A percentile compares a stretch with the other conserved stretches of the same genome.
These are phyloP conservation scores for Teleopsis dalmanni DNA, from an alignment of 1,140 invertebrate genomes.

Conservation along the genomic window DNA sequence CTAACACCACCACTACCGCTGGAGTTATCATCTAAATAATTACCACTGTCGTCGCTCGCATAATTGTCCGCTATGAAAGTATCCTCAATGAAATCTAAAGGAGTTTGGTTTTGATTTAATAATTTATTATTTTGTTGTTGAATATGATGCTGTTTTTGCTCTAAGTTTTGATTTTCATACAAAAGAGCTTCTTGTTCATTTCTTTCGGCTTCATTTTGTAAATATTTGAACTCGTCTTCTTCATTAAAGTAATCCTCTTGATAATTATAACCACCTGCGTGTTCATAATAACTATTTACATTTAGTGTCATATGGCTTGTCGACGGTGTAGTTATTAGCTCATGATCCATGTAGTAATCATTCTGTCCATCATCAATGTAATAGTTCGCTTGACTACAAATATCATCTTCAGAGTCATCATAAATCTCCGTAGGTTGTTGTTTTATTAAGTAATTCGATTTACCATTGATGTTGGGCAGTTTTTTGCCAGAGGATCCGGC, in stretches of 20 bases:
- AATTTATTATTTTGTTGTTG: constrained; percentile 23
- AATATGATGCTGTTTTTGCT: constrained; percentile 16
- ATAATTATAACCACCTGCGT: constrained; percentile 35
- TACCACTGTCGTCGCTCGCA: constrained; percentile 36
- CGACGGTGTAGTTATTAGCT: constrained; percentile 42
- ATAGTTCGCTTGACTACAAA: constrained; percentile 17
- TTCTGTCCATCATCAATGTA: constrained; percentile 31
- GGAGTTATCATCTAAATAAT: constrained; percentile 40
- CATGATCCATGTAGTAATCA: constrained; percentile 35
- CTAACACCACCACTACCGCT: constrained; percentile 25
- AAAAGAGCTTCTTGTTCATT: constrained; percentile 32
- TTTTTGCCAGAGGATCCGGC: constrained; percentile 36
- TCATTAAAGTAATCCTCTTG: constrained; percentile 44
- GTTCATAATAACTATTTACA: constrained; percentile 37
- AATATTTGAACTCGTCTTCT: constrained; percentile 41
- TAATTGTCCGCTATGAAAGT: constrained; percentile 29
- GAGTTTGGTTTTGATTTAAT: constrained; percentile 13
- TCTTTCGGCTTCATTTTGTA: constrained; percentile 42
- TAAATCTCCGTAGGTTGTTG: constrained; percentile 39
- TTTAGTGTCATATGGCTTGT: constrained; percentile 25
- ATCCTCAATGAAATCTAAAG: neutral
- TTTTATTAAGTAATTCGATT: constrained; percentile 31
- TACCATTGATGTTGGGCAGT: constrained; percentile 41
- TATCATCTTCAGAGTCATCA: constrained; percentile 18
- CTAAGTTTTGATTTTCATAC: constrained; percentile 17